phyloP scores from a whole-genome alignment of 1,140 invertebrate species.

The Drosophila lowei region DNA sequence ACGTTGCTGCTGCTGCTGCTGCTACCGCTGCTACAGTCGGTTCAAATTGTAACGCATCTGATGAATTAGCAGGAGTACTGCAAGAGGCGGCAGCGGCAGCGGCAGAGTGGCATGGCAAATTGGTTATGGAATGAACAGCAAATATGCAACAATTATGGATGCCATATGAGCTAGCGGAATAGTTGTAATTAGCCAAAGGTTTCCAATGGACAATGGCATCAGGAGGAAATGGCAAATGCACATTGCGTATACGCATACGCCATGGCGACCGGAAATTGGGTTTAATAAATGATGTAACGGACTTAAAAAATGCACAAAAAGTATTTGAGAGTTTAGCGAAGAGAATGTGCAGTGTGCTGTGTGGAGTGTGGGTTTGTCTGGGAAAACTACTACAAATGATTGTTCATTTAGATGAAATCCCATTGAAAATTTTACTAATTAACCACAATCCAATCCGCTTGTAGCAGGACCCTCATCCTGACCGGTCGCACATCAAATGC shows the following conservation, averaged over 20 bases:
- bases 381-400: not conserved
- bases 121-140: slow-evolving; percentile 46
- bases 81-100: not conserved
- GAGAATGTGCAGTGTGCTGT: not conserved
- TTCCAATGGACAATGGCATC: slow-evolving; percentile 1
- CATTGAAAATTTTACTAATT: slow-evolving; percentile 35
- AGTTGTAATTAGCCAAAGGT: slow-evolving; percentile 47
- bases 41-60: slow-evolving; percentile 58
- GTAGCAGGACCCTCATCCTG: not conserved
- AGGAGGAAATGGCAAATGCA: not conserved
- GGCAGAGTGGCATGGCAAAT: not conserved
- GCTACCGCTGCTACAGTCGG: slow-evolving; percentile 7
- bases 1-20: slow-evolving; percentile 16
- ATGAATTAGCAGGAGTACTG: slow-evolving; percentile 47
- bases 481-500: slow-evolving; percentile 29
- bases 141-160: slow-evolving; percentile 59
- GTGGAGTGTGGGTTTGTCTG: not conserved
- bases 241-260: slow-evolving; percentile 17
- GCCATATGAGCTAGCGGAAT: slow-evolving; percentile 40
- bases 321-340: not conserved
- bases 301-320: not conserved
- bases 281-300: not conserved
- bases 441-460: slow-evolving; percentile 32
- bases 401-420: slow-evolving; percentile 3
- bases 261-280: not conserved